Percentiles rank a stretch among this genome's conserved stretches.
phyloP scores from a whole-genome alignment of 2,113 vertebrate species.

The Leiothrix lutea region DNA sequence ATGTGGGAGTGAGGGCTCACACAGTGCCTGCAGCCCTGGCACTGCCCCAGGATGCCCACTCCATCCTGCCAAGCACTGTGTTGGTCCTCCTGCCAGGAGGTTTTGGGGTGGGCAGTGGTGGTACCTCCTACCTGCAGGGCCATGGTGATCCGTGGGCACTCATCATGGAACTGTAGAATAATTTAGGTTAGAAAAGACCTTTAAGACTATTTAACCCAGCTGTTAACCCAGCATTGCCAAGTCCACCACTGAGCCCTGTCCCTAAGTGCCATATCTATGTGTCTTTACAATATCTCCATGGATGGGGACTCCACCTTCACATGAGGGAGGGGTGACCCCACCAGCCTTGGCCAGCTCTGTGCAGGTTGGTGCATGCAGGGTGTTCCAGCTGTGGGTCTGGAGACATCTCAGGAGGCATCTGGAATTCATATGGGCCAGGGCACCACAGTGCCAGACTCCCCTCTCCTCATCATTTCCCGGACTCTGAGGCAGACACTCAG shows the following conservation, averaged over 20 bases:
- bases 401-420: neutral
- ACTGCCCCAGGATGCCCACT: neutral
- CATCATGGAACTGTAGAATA: neutral
- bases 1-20: neutral
- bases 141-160: accelerated
- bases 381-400: neutral
- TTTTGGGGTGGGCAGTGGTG: neutral
- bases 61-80: neutral
- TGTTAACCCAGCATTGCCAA: neutral
- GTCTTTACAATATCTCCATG: neutral
- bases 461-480: accelerated
- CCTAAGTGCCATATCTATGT: neutral
- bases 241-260: neutral
- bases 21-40: neutral
- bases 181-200: neutral
- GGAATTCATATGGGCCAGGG: neutral
- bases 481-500: neutral
- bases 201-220: neutral
- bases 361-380: neutral
- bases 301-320: neutral
- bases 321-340: neutral
- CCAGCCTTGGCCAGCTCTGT: neutral
- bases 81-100: neutral
- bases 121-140: neutral
- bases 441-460: neutral